Conservation (phyloP, 2,888 invertebrate species). For the Xanthorhoe spadicearia region DNA sequence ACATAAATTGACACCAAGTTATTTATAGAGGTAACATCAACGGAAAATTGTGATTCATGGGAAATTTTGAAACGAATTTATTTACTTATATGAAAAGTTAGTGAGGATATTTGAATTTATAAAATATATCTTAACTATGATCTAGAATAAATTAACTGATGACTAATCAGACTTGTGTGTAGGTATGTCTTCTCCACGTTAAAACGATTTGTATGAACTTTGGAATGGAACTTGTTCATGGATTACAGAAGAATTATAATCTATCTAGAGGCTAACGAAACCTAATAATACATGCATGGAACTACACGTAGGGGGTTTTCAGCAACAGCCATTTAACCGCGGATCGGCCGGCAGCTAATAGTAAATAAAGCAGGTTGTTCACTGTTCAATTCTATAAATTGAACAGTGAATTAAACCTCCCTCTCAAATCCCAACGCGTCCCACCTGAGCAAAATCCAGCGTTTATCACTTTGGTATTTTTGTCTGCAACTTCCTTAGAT, state of each 20-base stretch:
- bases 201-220: no score
- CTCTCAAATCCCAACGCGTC: constrained; percentile 39
- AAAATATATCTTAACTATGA: no score
- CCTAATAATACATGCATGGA: neutral
- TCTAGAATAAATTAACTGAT: no score
- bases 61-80: no score
- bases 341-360: neutral
- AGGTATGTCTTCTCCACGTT: no score
- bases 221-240: no score
- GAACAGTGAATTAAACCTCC: constrained; percentile 9
- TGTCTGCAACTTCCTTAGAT: constrained; percentile 81
- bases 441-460: constrained; percentile 72
- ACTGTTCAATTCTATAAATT: neutral
- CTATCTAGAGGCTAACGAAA: neutral
- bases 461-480: constrained; percentile 83
- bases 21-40: no score
- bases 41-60: no score
- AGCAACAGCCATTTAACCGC: neutral
- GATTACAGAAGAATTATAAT: neutral
- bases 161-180: no score
- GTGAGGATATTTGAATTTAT: no score
- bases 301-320: neutral
- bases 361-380: constrained; percentile 2
- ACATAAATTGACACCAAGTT: no score
- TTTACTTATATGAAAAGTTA: no score